Percentiles rank a stretch among this genome's conserved stretches.
These are phyloP conservation scores for Hetaerina titia DNA, from an alignment of 2,888 invertebrate species.

Conservation along the genomic window DNA sequence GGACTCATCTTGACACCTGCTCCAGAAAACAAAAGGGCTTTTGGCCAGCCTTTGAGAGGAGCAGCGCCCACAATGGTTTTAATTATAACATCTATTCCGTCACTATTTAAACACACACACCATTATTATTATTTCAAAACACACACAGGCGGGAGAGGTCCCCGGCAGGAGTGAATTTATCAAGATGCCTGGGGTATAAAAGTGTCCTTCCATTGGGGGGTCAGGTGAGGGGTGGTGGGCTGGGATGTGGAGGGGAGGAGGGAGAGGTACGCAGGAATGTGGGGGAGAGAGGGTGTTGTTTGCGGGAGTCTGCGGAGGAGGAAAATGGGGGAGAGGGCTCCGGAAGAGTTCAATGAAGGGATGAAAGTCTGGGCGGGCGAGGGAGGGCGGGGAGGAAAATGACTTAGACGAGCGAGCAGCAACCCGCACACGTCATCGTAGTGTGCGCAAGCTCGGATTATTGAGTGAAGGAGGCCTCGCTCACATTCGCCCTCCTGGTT, in stretches of 20 bases:
- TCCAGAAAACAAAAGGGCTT: neutral
- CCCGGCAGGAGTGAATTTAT: neutral
- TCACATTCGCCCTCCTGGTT: neutral
- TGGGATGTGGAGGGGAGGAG: neutral
- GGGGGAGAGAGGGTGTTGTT: neutral
- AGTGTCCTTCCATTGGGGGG: neutral
- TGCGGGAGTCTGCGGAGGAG: neutral
- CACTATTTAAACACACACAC: neutral
- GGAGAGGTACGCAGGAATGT: neutral
- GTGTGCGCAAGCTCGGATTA: neutral
- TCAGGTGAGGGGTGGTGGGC: neutral
- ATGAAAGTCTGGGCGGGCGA: neutral
- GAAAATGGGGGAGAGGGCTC: neutral
- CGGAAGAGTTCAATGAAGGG: slow-evolving; percentile 22
- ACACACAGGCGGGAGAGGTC: neutral
- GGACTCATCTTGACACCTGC: neutral
- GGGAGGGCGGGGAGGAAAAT: neutral
- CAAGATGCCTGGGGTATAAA: neutral
- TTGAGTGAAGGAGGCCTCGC: neutral
- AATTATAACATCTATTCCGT: neutral
- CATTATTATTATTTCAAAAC: neutral
- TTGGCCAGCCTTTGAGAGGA: neutral
- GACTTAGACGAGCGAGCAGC: neutral
- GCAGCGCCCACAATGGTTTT: neutral
- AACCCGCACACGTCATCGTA: neutral